phyloP scores from a whole-genome alignment of 2,797 vertebrate genomes.

The Merluccius polli region DNA sequence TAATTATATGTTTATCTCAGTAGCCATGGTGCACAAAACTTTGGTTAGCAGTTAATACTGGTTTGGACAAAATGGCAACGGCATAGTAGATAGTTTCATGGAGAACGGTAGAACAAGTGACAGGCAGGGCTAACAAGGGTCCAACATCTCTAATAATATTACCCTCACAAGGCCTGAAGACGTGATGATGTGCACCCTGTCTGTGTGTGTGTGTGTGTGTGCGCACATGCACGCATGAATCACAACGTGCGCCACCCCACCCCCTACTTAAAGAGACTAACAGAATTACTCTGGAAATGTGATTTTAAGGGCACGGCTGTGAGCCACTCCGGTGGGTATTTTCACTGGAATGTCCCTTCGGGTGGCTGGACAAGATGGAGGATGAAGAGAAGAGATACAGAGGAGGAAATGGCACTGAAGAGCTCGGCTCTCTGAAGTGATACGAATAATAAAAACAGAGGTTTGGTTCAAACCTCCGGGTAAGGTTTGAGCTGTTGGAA shows the following conservation, averaged over 20 bases:
- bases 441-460: background rate
- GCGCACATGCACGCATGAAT: slow-evolving; percentile 5
- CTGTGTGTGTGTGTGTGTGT: slow-evolving; percentile 8
- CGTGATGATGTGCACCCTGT: slow-evolving; percentile 23
- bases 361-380: slow-evolving; percentile 36
- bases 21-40: slow-evolving; percentile 16
- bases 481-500: background rate
- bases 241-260: slow-evolving; percentile 19
- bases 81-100: slow-evolving; percentile 31
- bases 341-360: slow-evolving; percentile 59
- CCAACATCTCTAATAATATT: slow-evolving; percentile 45
- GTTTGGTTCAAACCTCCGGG: background rate
- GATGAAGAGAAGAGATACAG: background rate
- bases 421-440: background rate
- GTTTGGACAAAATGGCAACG: slow-evolving; percentile 17
- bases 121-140: slow-evolving; percentile 11
- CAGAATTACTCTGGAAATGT: slow-evolving; percentile 62
- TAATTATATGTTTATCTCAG: slow-evolving; percentile 22
- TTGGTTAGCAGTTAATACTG: slow-evolving; percentile 31
- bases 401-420: background rate
- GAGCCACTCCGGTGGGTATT: slow-evolving; percentile 51
- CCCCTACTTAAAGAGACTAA: slow-evolving; percentile 44
- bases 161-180: slow-evolving; percentile 30
- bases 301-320: slow-evolving; percentile 61
- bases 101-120: slow-evolving; percentile 4